Evolutionary conservation across 2,113 vertebrate genomes (phyloP), one percentile per base, ranked within the genome.

Genomic region (Drymodes brunneopygia): DNA sequence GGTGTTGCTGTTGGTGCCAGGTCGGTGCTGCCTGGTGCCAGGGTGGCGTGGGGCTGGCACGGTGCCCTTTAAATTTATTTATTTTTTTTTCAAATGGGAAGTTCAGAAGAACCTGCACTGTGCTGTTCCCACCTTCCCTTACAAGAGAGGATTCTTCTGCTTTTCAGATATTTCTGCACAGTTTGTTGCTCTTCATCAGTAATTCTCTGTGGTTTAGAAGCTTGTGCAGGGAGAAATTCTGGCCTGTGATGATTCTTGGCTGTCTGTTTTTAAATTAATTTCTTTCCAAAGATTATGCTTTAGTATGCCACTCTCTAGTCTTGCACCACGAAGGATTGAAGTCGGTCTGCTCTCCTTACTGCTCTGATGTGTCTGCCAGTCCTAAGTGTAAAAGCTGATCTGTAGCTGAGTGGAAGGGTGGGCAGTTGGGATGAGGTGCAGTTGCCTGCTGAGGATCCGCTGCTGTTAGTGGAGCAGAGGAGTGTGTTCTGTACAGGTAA

Each of bases 401-500:
- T 40, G 33, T 33, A 45, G 28, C 29, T 23, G 7, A 53, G 38
- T 51, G 42, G 24, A 12, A 11, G 22, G 47, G 28, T 65, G 42
- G 47, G 27, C 65, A 35, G 29, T 3, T 69, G 64, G 67, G 35
- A 3, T 75, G 58, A 58, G 36, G 12, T 19, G 50, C 29, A 38
- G 29, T 27, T 74, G 31, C 48, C 31, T 61, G 66, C 40, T 72
- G 61, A 84, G 60, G 38, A 11, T 54, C 15, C 17, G 28, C 29
- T 40, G 9, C 69, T 57, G 31, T 36, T 50, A 11, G 22, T 65
- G 64, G 19, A 33, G 61, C 57, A 53, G 60, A 74, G 70, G 36
- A 48, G 38, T 10, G 0, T 40, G 53, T 33, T 66, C 11, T 15
- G 1, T 18, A 2, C 2, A 9, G 25, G 29, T 35, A 7, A 23